These are phyloP conservation scores for Sesia bembeciformis DNA, from an alignment of 2,888 invertebrate species.

Conservation along the genomic window DNA sequence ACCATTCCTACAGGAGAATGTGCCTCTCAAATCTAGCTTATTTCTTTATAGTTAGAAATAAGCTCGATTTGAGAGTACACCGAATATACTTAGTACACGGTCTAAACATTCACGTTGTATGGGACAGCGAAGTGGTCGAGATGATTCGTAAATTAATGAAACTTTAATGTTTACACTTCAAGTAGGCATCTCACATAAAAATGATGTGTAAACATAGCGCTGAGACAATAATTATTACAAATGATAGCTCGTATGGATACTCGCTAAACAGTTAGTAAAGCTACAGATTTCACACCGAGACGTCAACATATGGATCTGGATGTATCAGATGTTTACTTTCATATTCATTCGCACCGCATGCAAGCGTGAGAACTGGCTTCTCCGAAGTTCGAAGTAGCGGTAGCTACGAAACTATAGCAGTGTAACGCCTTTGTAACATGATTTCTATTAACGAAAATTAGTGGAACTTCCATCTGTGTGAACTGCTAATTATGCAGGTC, in stretches of 20 bases:
- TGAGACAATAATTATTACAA: constrained; percentile 73
- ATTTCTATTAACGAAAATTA: too few relatives aligned
- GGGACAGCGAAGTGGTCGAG: too few relatives aligned
- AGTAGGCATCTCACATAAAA: constrained; percentile 19
- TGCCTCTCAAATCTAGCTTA: too few relatives aligned
- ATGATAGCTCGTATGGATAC: constrained; percentile 64
- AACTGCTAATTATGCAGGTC: too few relatives aligned
- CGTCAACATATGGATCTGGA: constrained; percentile 74
- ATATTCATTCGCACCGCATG: constrained; percentile 68
- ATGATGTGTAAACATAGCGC: constrained; percentile 62
- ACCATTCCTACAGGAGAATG: too few relatives aligned
- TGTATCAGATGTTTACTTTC: constrained; percentile 67
- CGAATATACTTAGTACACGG: too few relatives aligned
- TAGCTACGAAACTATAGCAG: constrained; percentile 56
- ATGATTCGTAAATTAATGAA: not conserved
- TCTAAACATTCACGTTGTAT: too few relatives aligned
- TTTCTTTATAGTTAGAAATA: too few relatives aligned
- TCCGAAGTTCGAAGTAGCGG: constrained; percentile 51
- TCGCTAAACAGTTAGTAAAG: constrained; percentile 73
- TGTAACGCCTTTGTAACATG: constrained; percentile 43
- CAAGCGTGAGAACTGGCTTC: constrained; percentile 63
- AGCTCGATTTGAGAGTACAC: too few relatives aligned
- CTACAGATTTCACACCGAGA: constrained; percentile 72
- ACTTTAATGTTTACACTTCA: not conserved
- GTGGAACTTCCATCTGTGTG: too few relatives aligned